phyloP scores from a whole-genome alignment of 2,797 vertebrate species.

The Dendrocincla tyrannina region DNA sequence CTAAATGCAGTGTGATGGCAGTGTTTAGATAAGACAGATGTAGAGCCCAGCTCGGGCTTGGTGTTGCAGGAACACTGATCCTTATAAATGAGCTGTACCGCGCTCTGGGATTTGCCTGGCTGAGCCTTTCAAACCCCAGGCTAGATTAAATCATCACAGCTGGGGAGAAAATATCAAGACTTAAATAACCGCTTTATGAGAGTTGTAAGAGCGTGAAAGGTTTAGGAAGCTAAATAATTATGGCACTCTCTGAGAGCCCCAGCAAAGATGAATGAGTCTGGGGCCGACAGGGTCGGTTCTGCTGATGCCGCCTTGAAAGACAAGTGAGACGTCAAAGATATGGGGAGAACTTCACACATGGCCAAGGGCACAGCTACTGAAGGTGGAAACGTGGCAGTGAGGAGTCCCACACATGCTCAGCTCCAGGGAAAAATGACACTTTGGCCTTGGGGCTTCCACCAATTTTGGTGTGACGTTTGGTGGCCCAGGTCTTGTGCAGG shows the following conservation, averaged over 20 bases:
- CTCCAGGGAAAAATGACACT: neutral
- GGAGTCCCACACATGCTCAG: rapidly evolving
- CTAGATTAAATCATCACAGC: slow-evolving; percentile 61
- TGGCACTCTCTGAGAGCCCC: neutral
- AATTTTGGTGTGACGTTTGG: neutral
- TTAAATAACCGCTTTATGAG: slow-evolving; percentile 46
- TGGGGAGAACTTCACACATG: neutral
- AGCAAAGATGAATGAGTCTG: slow-evolving; percentile 19
- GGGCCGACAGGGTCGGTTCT: neutral
- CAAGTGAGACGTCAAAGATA: neutral
- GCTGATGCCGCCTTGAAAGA: neutral
- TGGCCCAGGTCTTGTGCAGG: neutral
- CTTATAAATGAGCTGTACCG: slow-evolving; percentile 62
- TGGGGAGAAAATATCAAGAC: slow-evolving; percentile 49
- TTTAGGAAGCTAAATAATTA: slow-evolving; percentile 60
- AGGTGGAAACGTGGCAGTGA: neutral
- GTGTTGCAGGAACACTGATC: slow-evolving; percentile 33
- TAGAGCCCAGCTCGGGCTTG: neutral
- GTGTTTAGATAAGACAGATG: slow-evolving; percentile 72
- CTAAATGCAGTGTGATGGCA: slow-evolving; percentile 65
- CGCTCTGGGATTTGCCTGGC: slow-evolving; percentile 57
- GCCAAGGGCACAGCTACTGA: neutral
- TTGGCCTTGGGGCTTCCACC: neutral
- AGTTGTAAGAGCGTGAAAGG: slow-evolving; percentile 36
- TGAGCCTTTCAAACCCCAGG: slow-evolving; percentile 33